Evolutionary conservation across 2,888 invertebrate genomes (phyloP).

Genomic region (Idaea biselata): DNA sequence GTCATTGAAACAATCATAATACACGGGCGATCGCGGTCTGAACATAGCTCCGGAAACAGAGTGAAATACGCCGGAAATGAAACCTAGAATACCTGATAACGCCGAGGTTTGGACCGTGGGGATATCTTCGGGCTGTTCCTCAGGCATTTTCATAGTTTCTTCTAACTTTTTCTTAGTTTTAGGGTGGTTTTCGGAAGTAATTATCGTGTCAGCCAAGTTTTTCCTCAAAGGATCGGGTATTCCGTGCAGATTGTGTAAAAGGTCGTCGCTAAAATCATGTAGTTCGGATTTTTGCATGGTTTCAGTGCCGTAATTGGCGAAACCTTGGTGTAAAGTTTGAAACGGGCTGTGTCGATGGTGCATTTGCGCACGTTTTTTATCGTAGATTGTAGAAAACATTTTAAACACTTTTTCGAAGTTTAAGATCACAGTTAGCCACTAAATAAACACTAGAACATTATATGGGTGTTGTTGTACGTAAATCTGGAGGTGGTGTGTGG

Average conservation of each 20-base stretch:
- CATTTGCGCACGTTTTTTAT: slow-evolving; percentile 46
- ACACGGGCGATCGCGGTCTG: slow-evolving; percentile 41
- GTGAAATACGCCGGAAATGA: slow-evolving; percentile 61
- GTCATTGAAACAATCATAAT: slow-evolving; percentile 46
- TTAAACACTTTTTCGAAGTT: slow-evolving; percentile 40
- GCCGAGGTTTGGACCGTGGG: slow-evolving; percentile 31
- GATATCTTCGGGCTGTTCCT: slow-evolving; percentile 18
- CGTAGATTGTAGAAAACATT: slow-evolving; percentile 49
- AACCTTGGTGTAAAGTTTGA: slow-evolving; percentile 27
- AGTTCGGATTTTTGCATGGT: slow-evolving; percentile 45
- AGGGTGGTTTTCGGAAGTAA: slow-evolving; percentile 33
- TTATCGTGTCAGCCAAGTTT: slow-evolving; percentile 64
- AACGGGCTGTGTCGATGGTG: slow-evolving; percentile 23
- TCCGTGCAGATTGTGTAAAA: slow-evolving; percentile 54
- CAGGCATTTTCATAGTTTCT: slow-evolving; percentile 20
- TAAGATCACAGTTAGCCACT: slow-evolving; percentile 31
- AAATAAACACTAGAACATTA: slow-evolving; percentile 23
- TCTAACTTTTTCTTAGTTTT: slow-evolving; percentile 23
- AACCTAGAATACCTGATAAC: slow-evolving; percentile 53
- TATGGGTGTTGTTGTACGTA: slow-evolving; percentile 25
- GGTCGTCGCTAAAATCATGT: slow-evolving; percentile 48
- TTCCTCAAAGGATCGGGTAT: slow-evolving; percentile 65
- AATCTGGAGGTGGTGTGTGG: slow-evolving; percentile 57
- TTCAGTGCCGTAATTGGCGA: slow-evolving; percentile 57
- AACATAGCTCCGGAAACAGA: slow-evolving; percentile 59